phyloP scores from a whole-genome alignment of 2,113 vertebrate species.

The Oxyruncus cristatus region DNA sequence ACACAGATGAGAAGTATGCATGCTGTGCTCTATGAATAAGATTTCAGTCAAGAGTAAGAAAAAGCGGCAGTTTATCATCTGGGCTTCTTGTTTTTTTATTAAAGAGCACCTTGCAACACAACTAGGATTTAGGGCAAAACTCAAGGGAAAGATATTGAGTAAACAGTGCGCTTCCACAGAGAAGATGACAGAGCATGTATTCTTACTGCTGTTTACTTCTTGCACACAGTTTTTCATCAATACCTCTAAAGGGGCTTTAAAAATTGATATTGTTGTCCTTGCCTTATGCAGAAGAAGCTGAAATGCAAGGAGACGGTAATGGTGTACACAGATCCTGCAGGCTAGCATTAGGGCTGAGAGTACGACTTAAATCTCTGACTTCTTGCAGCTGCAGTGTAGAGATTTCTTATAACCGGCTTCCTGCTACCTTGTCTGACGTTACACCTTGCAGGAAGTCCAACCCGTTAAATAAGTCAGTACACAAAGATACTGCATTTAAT shows the following conservation, averaged over 20 bases:
- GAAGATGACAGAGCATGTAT: not conserved
- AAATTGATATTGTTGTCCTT: not conserved
- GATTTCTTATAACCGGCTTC: not conserved
- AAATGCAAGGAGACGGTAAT: not conserved
- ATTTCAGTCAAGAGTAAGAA: not conserved
- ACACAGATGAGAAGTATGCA: not conserved
- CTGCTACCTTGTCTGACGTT: not conserved
- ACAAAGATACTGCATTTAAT: not conserved
- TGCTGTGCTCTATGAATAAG: not conserved
- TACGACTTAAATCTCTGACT: not conserved
- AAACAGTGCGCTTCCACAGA: not conserved
- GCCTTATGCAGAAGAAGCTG: not conserved
- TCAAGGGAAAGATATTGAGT: not conserved
- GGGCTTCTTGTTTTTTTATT: not conserved
- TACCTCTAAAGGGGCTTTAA: not conserved
- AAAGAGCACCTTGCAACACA: not conserved
- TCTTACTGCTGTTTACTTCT: not conserved
- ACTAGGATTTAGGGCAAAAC: not conserved
- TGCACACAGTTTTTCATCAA: accelerated
- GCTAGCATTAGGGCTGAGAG: not conserved
- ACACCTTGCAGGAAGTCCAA: not conserved
- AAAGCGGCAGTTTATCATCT: not conserved
- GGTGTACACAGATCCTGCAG: not conserved
- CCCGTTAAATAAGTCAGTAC: not conserved
- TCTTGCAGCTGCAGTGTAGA: not conserved